These are phyloP conservation scores for Lepidocyrtinus sp. DNA, from an alignment of 2,888 invertebrate species.

Conservation along the genomic window DNA sequence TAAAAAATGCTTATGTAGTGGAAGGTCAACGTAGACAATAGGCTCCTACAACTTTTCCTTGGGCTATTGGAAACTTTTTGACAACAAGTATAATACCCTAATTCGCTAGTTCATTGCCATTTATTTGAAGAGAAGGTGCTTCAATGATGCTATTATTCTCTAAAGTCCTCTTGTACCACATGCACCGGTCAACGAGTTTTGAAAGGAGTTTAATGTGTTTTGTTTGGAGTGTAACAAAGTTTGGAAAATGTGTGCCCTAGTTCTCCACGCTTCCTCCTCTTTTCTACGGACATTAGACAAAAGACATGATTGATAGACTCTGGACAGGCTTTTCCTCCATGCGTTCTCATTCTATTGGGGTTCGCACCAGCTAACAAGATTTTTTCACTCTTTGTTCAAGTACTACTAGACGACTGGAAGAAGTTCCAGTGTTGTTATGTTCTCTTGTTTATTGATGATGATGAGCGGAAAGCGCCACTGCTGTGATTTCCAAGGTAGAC, in stretches of 20 bases:
- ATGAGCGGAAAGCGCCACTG: conserved; percentile 33
- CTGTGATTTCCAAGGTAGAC: conserved; percentile 61
- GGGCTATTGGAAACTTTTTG: too few relatives aligned
- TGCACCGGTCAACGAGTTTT: not conserved
- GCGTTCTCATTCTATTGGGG: too few relatives aligned
- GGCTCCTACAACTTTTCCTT: too few relatives aligned
- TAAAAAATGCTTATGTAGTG: too few relatives aligned
- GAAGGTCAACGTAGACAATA: too few relatives aligned
- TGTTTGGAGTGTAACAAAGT: not conserved
- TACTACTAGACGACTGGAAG: too few relatives aligned
- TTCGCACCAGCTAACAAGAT: conserved; percentile 47
- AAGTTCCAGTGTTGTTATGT: too few relatives aligned
- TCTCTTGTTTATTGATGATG: conserved; percentile 14
- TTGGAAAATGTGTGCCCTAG: conserved; percentile 31
- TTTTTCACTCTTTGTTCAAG: not conserved
- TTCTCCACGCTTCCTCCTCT: conserved; percentile 19
- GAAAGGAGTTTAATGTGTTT: not conserved
- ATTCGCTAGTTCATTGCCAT: conserved; percentile 18
- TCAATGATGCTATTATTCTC: too few relatives aligned
- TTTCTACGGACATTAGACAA: conserved; percentile 31
- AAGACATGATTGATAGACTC: conserved; percentile 49
- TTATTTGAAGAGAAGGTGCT: not conserved
- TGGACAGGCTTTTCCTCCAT: conserved; percentile 52
- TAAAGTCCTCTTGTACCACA: not conserved
- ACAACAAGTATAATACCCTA: too few relatives aligned